A percentile compares a stretch with the other conserved stretches of the same genome.
Evolutionary conservation across 2,888 invertebrate species (phyloP).

Genomic region (Nipponacmea schrenckii): DNA sequence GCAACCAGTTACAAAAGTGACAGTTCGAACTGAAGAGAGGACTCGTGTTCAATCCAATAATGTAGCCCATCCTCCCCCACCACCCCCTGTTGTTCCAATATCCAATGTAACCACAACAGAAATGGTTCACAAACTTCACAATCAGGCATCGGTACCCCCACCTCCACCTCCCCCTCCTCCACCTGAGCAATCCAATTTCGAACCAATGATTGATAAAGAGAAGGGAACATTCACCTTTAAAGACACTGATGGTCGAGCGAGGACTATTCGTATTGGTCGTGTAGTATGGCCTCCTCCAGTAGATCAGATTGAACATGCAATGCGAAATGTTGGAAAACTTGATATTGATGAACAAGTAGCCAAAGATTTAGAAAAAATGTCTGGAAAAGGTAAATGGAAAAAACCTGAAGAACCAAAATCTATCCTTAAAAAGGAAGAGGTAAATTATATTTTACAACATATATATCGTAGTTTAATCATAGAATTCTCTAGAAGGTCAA

Average conservation of each 20-base stretch:
- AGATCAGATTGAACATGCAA: slow-evolving; percentile 73
- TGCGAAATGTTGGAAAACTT: slow-evolving; percentile 56
- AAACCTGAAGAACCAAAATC: slow-evolving; percentile 35
- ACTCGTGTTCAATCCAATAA: slow-evolving; percentile 30
- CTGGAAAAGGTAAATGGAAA: slow-evolving; percentile 41
- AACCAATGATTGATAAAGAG: slow-evolving; percentile 41
- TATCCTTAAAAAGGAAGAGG: slow-evolving; percentile 35
- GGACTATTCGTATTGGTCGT: slow-evolving; percentile 86
- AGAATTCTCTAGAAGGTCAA: no score
- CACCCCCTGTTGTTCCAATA: slow-evolving; percentile 5
- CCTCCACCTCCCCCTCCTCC: slow-evolving; percentile 76
- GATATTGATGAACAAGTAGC: slow-evolving; percentile 61
- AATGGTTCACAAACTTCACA: slow-evolving; percentile 29
- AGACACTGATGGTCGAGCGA: slow-evolving; percentile 84
- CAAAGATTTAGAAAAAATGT: slow-evolving; percentile 43
- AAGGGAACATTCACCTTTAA: slow-evolving; percentile 69
- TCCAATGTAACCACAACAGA: not conserved
- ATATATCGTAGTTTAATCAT: no score
- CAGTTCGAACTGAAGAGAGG: slow-evolving; percentile 23
- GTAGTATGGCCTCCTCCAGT: slow-evolving; percentile 87
- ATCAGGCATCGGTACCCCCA: slow-evolving; percentile 34
- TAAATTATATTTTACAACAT: not conserved
- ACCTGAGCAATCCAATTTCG: slow-evolving; percentile 69
- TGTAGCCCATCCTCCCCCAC: slow-evolving; percentile 24
- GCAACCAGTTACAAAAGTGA: slow-evolving; percentile 9